These are phyloP conservation scores for Myotis planiceps DNA, from an alignment of 2,797 vertebrate genomes.

Conservation along the genomic window DNA sequence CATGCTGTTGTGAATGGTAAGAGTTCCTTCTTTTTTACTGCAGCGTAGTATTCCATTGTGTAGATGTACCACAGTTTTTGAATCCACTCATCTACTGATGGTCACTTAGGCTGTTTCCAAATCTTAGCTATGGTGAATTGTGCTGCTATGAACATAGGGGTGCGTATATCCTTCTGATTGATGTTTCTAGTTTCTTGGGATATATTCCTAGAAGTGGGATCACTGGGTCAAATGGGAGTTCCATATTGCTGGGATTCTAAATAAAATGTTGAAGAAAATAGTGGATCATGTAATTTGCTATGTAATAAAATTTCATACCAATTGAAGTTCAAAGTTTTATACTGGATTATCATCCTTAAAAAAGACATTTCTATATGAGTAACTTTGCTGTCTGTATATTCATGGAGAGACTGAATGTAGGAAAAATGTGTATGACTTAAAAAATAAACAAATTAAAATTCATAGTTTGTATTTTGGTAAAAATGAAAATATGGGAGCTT, in stretches of 20 bases:
- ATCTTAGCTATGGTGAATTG: no score
- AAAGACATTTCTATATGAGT: background rate
- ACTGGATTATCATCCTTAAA: background rate
- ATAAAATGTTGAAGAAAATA: conserved; percentile 7
- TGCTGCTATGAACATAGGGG: no score
- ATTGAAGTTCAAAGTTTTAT: background rate
- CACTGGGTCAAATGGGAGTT: no score
- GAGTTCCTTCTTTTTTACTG: no score
- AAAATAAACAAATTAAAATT: background rate
- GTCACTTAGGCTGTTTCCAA: no score
- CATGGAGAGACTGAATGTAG: background rate
- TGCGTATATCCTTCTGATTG: no score
- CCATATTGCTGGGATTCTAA: background rate
- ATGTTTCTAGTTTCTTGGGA: no score
- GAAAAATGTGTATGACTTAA: background rate
- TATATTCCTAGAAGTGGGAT: no score
- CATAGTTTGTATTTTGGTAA: background rate
- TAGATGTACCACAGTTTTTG: no score
- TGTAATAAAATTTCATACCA: background rate
- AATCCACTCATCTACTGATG: no score
- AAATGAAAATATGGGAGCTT: background rate
- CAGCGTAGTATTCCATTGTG: no score
- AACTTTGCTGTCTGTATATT: background rate
- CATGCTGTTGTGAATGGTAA: no score
- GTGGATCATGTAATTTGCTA: background rate